Evolutionary conservation across 30 jellyfish, hydroid and myxozoan species (phyloP), one percentile per base, ranked within the genome.

Genomic region (Mastigias papua): DNA sequence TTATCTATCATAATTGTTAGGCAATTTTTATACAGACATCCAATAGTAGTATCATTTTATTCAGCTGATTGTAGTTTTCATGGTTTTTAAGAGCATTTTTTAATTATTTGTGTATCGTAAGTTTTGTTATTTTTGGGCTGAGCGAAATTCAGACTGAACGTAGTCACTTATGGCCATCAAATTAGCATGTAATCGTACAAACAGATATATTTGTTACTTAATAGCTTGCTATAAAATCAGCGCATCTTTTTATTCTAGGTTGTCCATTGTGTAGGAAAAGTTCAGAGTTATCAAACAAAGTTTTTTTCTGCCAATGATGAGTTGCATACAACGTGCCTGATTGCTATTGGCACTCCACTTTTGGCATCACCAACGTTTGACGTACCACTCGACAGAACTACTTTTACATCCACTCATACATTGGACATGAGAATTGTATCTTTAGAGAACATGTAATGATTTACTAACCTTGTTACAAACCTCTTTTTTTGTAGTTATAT

Each of bases 261-360:
- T 60, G 86, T 94, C 32, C 98, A 94, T 80, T 94, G 98, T 50
- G 80, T 90, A 42, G 98, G 98, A n/a, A 89, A 86, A 46, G 88
- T 94, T 58, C 89, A 86, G 57, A 75, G 86, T n/a, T 94, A 84
- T 77, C 84, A 74, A 49, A 94, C 98, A 78, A 94, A 85, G 86
- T 94, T 77, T 64, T 81, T 70, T 21, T 29, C 83, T 13, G 30
- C 84, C 1, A 57, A 61, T 17, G 95, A 84, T 67, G 95, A 89
- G 19, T 22, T 70, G 31, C 66, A 71, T 70, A 94, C 97, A 30
- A 78, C 85, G 49, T 94, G 97, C 86, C 46, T 94, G 69, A 73
- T 94, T 37, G 98, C 97, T 17, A 81, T 94, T 28, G 97, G 97
- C 22, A 94, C 90, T 32, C 98, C 98, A 9, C 69, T 94, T 48